These are phyloP conservation scores for Galbula dea DNA, from an alignment of 2,113 vertebrate genomes.

Conservation along the genomic window DNA sequence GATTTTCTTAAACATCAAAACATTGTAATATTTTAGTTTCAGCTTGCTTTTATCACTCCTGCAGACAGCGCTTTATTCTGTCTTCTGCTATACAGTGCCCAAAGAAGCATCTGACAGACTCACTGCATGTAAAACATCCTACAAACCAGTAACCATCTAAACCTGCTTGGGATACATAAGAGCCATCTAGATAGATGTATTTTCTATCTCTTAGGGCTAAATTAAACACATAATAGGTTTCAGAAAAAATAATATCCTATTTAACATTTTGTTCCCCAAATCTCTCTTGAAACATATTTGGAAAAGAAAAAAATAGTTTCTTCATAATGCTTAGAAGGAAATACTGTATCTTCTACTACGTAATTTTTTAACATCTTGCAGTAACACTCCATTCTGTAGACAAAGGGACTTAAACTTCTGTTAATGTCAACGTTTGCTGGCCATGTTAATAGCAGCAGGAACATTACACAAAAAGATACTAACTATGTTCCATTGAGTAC, in stretches of 20 bases:
- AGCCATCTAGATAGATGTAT: not conserved
- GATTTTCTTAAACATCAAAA: slow-evolving; percentile 14
- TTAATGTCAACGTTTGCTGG: not conserved
- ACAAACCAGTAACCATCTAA: not conserved
- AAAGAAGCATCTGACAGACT: not conserved
- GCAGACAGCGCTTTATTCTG: not conserved
- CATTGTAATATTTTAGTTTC: not conserved
- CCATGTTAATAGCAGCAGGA: not conserved
- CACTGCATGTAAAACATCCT: not conserved
- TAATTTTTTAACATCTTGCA: not conserved
- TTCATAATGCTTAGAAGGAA: not conserved
- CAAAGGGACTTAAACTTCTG: not conserved
- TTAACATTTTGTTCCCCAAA: not conserved
- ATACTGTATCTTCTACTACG: not conserved
- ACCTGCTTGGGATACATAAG: not conserved
- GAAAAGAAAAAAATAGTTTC: not conserved
- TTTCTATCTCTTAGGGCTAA: not conserved
- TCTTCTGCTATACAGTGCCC: not conserved
- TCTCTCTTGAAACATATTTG: not conserved
- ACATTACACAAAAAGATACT: not conserved
- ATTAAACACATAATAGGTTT: fast-evolving
- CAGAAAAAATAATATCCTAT: not conserved
- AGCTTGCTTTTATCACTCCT: not conserved
- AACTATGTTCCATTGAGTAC: not conserved
- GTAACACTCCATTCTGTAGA: not conserved